Evolutionary conservation across 1,140 invertebrate species (phyloP).

Genomic region (Dolichoris vasculosae): DNA sequence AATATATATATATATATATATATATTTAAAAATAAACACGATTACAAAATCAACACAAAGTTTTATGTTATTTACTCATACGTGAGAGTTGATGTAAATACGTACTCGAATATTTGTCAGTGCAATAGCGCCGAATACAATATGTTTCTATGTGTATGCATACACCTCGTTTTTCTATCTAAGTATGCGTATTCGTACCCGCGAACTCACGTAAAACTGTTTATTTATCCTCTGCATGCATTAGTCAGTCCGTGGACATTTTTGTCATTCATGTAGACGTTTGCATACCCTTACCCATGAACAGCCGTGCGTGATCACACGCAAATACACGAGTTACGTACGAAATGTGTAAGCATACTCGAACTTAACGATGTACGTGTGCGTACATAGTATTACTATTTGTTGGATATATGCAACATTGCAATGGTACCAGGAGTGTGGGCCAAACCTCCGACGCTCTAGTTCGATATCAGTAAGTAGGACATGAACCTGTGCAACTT

Average conservation of each 20-base stretch:
- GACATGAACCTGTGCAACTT: constrained; percentile 63
- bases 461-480: constrained; percentile 70
- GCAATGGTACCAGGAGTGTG: constrained; percentile 27
- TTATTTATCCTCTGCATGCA: no score
- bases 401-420: not conserved
- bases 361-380: not conserved
- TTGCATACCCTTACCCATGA: not conserved
- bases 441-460: constrained; percentile 44
- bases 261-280: not conserved
- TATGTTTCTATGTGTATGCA: not conserved
- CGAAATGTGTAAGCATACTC: not conserved
- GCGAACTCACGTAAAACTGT: no score
- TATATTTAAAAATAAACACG: not conserved
- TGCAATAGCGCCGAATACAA: not conserved
- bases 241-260: no score
- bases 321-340: not conserved
- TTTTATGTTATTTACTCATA: not conserved
- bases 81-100: not conserved
- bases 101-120: not conserved
- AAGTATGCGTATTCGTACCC: not conserved
- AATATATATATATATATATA: not conserved
- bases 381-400: not conserved
- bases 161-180: not conserved
- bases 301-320: no score
- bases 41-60: not conserved